Conservation (phyloP, 2,113 vertebrate species). For the Pomatostomus ruficeps region DNA sequence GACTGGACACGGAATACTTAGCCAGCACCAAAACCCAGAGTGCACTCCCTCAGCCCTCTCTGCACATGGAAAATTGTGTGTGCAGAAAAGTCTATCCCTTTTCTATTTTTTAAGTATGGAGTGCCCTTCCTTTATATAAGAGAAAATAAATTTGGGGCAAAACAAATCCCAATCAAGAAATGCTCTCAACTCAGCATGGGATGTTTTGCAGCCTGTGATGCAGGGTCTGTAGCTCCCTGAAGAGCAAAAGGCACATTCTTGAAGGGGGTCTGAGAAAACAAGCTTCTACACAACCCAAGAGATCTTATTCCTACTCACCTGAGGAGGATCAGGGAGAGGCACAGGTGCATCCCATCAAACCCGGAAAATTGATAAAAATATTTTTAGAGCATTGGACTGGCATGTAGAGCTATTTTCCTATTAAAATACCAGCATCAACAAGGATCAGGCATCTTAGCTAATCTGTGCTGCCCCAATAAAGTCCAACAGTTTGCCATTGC, state of each 20-base stretch:
- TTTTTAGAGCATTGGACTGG: background rate
- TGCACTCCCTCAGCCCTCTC: background rate
- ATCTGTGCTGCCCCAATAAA: background rate
- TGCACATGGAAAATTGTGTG: background rate
- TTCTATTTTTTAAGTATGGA: background rate
- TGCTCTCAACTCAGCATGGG: background rate
- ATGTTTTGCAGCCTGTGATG: background rate
- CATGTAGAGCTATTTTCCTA: background rate
- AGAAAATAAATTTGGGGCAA: background rate
- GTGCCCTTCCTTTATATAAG: background rate
- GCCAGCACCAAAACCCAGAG: background rate
- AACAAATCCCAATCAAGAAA: background rate
- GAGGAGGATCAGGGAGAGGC: background rate
- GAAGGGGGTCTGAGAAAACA: background rate
- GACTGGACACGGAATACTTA: background rate
- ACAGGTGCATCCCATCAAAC: background rate
- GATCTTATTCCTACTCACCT: background rate
- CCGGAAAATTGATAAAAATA: background rate
- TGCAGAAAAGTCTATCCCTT: background rate
- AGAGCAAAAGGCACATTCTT: background rate
- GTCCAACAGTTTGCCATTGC: background rate
- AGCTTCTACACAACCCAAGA: background rate
- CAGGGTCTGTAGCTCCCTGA: background rate
- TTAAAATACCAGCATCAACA: background rate
- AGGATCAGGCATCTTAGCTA: background rate